Evolutionary conservation across 2,113 vertebrate species (phyloP), one percentile per base, ranked within the genome.

Genomic region (Platysteira castanea): DNA sequence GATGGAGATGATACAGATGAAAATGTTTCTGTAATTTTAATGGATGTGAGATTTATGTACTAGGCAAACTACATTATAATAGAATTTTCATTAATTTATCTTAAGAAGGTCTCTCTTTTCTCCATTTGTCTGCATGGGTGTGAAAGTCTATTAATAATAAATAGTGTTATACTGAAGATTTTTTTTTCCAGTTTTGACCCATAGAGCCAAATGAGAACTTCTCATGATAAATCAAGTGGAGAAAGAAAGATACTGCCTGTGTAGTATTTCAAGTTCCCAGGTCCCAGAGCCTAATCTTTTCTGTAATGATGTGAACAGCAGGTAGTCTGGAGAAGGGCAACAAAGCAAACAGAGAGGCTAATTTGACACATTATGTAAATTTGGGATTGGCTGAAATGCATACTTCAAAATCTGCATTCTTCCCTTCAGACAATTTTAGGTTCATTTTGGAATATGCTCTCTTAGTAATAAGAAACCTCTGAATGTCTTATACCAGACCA

Each of bases 11-110:
- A 79, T 73, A 76, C 19, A 57, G 37, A 42, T 89, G 78, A 87
- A 91, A 94, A 50, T 85, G 69, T 96, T 95, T 96, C 82, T 93
- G 81, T 87, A 93, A 91, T 89, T 94, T 87, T 94, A 95, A 97
- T 87, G 74, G 69, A 52, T 21, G 15, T 75, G 77, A 95, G 77
- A 93, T 94, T 95, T 94, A 94, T 68, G 57, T 76, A 64, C 84
- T 93, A 77, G 57, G 49, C 31, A 91, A 94, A 76, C 61, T 82
- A 63, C 65, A 69, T 65, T 75, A 64, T 84, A 89, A 91, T 79
- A 87, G 77, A 89, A 70, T 84, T 96, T 89, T 93, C 64, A 63
- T 89, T 60, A 90, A 91, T 94, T 94, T 82, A 26, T 94, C 75
- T 78, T 56, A 92, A 75, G 35, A 60, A 84, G 81, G 59, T 94